A percentile compares a stretch with the other conserved stretches of the same genome.
These are phyloP conservation scores for Drosophila pegasa DNA, from an alignment of 2,888 invertebrate species.

Conservation along the genomic window DNA sequence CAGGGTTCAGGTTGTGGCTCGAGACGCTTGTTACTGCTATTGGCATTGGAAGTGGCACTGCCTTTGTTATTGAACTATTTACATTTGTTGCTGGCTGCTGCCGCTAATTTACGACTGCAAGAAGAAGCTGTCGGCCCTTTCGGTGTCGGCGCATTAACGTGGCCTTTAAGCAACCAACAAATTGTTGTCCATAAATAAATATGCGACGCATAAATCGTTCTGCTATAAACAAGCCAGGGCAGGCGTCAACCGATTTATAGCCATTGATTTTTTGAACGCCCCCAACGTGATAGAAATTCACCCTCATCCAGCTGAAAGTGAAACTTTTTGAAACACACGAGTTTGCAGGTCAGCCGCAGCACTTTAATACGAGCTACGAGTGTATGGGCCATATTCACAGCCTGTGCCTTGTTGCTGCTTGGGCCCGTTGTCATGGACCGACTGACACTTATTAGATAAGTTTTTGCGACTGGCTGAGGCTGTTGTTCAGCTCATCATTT, in stretches of 20 bases:
- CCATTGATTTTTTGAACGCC: constrained; percentile 67
- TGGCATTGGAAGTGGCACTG: constrained; percentile 50
- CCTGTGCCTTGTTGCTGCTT: constrained; percentile 24
- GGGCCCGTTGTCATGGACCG: constrained; percentile 34
- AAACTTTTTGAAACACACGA: constrained; percentile 58
- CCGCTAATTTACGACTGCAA: constrained; percentile 67
- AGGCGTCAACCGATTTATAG: constrained; percentile 68
- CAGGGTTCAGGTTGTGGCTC: constrained; percentile 15
- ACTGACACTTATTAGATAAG: constrained; percentile 82
- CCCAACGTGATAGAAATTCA: constrained; percentile 57
- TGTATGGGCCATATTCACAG: constrained; percentile 23
- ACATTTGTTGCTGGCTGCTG: constrained; percentile 69
- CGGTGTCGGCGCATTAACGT: constrained; percentile 27
- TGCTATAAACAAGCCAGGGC: constrained; percentile 63
- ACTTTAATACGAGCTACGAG: constrained; percentile 37
- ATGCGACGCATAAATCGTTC: constrained; percentile 67
- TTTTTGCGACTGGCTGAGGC: constrained; percentile 46
- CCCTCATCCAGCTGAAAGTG: constrained; percentile 43
- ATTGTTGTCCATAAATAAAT: constrained; percentile 78
- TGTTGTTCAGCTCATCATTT: constrained; percentile 58
- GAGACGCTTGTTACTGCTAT: constrained; percentile 63
- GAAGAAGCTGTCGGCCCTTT: constrained; percentile 12
- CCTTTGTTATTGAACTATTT: constrained; percentile 80
- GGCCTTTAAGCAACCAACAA: constrained; percentile 73
- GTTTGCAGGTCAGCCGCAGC: constrained; percentile 54